Base-by-base conservation (phyloP, 2,888 invertebrate genomes). In the Hecatera dysodea region DNA sequence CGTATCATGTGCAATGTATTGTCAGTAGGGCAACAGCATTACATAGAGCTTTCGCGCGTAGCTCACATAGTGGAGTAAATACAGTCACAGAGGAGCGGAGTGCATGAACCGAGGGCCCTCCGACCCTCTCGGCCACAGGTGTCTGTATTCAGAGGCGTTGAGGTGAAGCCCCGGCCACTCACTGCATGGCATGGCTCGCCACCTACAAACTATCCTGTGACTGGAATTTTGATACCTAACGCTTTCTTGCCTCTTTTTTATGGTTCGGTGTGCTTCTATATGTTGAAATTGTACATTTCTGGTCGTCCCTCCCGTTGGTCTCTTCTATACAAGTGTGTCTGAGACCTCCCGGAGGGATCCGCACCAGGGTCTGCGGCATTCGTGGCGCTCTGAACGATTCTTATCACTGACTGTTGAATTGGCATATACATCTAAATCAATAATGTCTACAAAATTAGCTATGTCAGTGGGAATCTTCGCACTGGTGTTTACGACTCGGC, bases 241-340 rank as follows among this genome's bases (percentile, higher is more conserved):
- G 94, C 94, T 95, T 94, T 92, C 90, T 91, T 90, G 93, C 94
- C 93, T 93, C 87, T 91, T 92, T 90, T 93, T 91, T 92, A 94
- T 94, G 94, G 93, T 94, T 96, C 93, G 92, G 94, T 96, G 96
- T 95, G 95, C 95, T 95, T 94, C 83, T 88, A 90, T 89, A 90
- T 93, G 91, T 93, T 91, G 83, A 88, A 83, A 85, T 83, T 86
- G 82, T 81, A 82, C 69, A 80, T 74, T 80, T 70, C 69, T 69
- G 79, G 64, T 72, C 73, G 48, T 62, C 73, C 74, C 77, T 64
- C 68, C 72, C 56, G 75, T 63, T 73, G 67, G 80, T 62, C 69
- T 67, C 60, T 27, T 39, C 27, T 24, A 27, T 27, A 73, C 64
- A 22, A 48, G 42, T 48, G 55, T 71, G 42, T 42, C 44, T 42